Base-by-base conservation (phyloP, 2,888 invertebrate species). In the Drepana falcataria region DNA sequence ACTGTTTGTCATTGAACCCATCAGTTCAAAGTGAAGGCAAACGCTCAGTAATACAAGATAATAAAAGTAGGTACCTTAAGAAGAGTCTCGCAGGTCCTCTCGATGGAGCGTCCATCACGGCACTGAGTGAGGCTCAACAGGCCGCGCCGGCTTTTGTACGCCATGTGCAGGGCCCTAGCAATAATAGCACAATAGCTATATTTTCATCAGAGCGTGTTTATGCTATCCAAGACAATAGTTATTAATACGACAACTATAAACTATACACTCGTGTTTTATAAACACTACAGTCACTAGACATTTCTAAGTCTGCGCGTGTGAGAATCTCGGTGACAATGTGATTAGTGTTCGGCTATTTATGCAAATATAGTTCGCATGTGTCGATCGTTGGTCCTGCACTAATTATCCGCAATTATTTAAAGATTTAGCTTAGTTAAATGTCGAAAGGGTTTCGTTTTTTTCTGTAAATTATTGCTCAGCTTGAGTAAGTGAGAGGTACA, bases 141-240 rank as follows among this genome's bases (percentile, higher is more conserved):
- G 0, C 87, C 86, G 60, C 91, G 87, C 2, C 90, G 74, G 83
- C 90, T 91, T 90, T 91, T 91, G 88, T 91, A 91, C 55, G 91
- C 89, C 84, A 85, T 83, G 59, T 85, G 87, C 72, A 91, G 72
- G 55, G 91, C 90, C 75, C 91, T 91, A 69, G 64, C 60, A 65
- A 77, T 69, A 71, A 76, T 67, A 77, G 63, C 64, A 85, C 85
- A 83, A 85, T 85, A 79, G 76, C 68, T 71, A 71, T 77, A 81
- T 73, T 71, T 69, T 72, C 73, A 77, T 72, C 72, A 64, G 65
- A 61, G 56, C 55, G 67, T 80, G 85, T 88, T 88, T 87, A 87
- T 77, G 71, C 70, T 73, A 67, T 56, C 61, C 59, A 71, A 82
- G 83, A 90, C 87, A 87, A 89, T 87, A 84, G 85, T 82, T 85